Evolutionary conservation across 2,113 vertebrate genomes (phyloP).

Genomic region (Ictalurus punctatus): DNA sequence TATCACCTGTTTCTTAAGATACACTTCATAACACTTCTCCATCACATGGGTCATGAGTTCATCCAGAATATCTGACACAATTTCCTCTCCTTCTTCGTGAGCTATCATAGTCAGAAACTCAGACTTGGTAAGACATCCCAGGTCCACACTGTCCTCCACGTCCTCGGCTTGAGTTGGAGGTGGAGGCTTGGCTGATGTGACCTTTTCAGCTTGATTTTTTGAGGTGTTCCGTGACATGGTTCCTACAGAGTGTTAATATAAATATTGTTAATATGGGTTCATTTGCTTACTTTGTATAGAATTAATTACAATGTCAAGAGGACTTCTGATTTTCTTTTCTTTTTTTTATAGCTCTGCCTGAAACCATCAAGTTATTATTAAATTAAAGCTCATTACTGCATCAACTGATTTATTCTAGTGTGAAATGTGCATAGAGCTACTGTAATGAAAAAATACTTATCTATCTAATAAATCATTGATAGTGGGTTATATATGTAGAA

Average conservation of each 20-base stretch:
- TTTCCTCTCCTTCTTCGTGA: slow-evolving; percentile 70
- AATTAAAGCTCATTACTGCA: background rate
- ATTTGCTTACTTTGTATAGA: background rate
- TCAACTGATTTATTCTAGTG: background rate
- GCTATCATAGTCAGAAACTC: slow-evolving; percentile 69
- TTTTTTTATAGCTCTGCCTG: background rate
- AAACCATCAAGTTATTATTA: too few relatives aligned
- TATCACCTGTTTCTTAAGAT: slow-evolving; percentile 73
- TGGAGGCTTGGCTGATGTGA: slow-evolving; percentile 39
- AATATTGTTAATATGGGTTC: slow-evolving; percentile 4
- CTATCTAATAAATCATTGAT: background rate
- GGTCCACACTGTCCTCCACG: slow-evolving; percentile 57
- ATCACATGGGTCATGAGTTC: slow-evolving; percentile 69
- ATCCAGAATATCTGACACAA: slow-evolving; percentile 67
- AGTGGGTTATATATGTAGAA: too few relatives aligned
- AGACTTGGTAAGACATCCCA: slow-evolving; percentile 59
- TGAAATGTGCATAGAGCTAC: background rate
- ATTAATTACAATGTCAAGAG: background rate
- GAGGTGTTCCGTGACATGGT: slow-evolving; percentile 63
- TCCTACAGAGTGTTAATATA: slow-evolving; percentile 21
- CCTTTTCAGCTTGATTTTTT: slow-evolving; percentile 68
- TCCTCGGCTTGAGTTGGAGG: slow-evolving; percentile 35
- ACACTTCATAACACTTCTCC: slow-evolving; percentile 61
- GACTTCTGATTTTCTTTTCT: background rate
- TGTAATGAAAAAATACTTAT: background rate